Evolutionary conservation across 2,797 vertebrate genomes (phyloP).

Genomic region (Chaenodraco wilsoni): DNA sequence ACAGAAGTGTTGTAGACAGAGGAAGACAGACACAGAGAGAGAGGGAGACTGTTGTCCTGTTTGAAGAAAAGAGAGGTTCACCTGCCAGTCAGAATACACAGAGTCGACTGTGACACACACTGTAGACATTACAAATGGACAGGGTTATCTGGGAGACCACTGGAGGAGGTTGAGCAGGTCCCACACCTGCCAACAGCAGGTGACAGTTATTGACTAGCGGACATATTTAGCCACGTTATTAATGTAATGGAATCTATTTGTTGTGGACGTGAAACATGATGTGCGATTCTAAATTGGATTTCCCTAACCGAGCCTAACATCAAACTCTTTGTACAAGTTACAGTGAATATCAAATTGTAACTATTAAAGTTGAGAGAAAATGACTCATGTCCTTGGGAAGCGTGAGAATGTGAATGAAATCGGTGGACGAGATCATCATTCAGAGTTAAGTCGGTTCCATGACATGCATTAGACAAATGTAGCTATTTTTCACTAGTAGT

Average conservation of each 20-base stretch:
- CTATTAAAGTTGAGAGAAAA: constrained; percentile 53
- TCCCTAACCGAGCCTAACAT: constrained; percentile 13
- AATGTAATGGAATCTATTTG: constrained; percentile 50
- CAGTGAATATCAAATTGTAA: constrained; percentile 32
- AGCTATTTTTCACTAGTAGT: constrained; percentile 79
- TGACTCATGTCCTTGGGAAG: constrained; percentile 76
- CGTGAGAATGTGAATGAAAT: constrained; percentile 74
- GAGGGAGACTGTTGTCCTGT: constrained; percentile 65
- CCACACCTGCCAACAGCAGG: constrained; percentile 58
- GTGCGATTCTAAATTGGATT: constrained; percentile 16
- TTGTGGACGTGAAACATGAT: constrained; percentile 9
- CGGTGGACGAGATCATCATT: constrained; percentile 69
- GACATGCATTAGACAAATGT: constrained; percentile 81
- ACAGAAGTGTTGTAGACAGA: constrained; percentile 75
- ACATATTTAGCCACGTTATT: constrained; percentile 46
- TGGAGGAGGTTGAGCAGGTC: constrained; percentile 49
- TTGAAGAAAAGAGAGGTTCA: constrained; percentile 72
- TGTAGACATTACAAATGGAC: constrained; percentile 62
- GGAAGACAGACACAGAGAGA: constrained; percentile 35
- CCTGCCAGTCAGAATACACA: constrained; percentile 69
- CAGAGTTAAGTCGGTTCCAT: constrained; percentile 77
- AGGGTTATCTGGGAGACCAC: constrained; percentile 62
- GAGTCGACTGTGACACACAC: constrained; percentile 56
- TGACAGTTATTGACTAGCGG: constrained; percentile 54
- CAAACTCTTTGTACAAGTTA: constrained; percentile 37